Base-by-base conservation (phyloP, 2,113 vertebrate genomes). In the Mandrillus leucophaeus region DNA sequence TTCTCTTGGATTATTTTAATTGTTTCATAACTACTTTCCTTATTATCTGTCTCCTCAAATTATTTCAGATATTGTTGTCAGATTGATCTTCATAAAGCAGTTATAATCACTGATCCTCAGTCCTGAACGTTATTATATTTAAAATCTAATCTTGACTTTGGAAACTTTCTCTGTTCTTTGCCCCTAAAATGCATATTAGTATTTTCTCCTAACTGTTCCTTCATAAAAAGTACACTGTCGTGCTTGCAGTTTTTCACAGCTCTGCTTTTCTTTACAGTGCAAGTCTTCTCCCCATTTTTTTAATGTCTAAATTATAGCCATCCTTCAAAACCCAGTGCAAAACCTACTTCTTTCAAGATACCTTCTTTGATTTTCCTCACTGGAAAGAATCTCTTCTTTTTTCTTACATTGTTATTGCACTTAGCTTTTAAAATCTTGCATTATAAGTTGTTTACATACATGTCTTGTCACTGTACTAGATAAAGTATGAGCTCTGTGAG, bases 1-100 rank as follows among this genome's bases (percentile, higher is more conserved):
- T 55, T 57, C 20, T 94, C 52, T 83, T 93, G 48, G 35, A 35
- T n/a, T 88, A 90, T 90, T 92, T 92, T 95, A 96, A 75, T 90
- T 90, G 61, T 23, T 87, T 93, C 52, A 8, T 70, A 96, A 75
- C 70, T 75, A 48, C 6, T 80, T 94, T 93, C 12, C 61, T 80
- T 90, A 82, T 55, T 70, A 89, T 55, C 57, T 85, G 4, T 93
- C 61, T 83, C 10, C 16, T 95, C 32, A 55, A 45, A 88, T 88
- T 93, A 30, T 87, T 76, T 90, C 40, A 83, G 59, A 79, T 87
- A 85, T 12, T 82, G 5, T 89, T 81, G 72, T 59, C 27, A 61
- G 35, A 81, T 64, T 76, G 55, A 94, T 84, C n/a, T 86, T 87
- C 32, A 45, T 78, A 68, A 95, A 92, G 72, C n/a, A 32, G 22